A percentile compares a stretch with the other conserved stretches of the same genome.
Evolutionary conservation across 2,113 vertebrate genomes (phyloP).

Genomic region (Balaeniceps rex): DNA sequence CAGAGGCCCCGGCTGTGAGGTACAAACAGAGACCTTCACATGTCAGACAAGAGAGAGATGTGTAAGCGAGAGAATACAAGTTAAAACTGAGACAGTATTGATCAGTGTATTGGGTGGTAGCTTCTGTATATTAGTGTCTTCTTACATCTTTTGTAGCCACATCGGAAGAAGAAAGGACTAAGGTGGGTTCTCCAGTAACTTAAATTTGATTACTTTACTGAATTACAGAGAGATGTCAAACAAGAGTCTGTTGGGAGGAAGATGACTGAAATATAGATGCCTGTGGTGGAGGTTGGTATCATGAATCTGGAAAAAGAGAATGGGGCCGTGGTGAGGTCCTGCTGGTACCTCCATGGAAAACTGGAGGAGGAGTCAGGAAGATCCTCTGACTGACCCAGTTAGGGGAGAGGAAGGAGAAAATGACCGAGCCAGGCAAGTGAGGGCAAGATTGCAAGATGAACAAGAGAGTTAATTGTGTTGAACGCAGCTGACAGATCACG

Average conservation of each 20-base stretch:
- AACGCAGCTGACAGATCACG: neutral
- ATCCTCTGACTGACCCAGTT: neutral
- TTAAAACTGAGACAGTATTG: neutral
- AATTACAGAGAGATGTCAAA: neutral
- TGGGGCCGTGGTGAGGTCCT: neutral
- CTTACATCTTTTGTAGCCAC: neutral
- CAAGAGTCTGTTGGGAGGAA: neutral
- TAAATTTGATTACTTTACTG: neutral
- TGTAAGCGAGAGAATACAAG: neutral
- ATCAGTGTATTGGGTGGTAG: neutral
- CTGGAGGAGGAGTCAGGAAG: neutral
- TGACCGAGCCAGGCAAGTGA: neutral
- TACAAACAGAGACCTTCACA: slow-evolving; percentile 3
- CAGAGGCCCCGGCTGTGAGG: neutral
- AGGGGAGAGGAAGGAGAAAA: neutral
- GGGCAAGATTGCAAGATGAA: neutral
- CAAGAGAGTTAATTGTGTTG: neutral
- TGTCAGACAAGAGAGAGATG: neutral
- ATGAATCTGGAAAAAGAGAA: neutral
- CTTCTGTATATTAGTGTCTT: neutral
- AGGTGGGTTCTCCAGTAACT: neutral
- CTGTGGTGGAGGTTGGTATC: neutral
- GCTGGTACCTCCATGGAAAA: neutral
- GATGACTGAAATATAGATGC: neutral
- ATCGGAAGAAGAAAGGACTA: neutral